Conservation (phyloP, 2,888 invertebrate species). For the Drosophila paramelanica region DNA sequence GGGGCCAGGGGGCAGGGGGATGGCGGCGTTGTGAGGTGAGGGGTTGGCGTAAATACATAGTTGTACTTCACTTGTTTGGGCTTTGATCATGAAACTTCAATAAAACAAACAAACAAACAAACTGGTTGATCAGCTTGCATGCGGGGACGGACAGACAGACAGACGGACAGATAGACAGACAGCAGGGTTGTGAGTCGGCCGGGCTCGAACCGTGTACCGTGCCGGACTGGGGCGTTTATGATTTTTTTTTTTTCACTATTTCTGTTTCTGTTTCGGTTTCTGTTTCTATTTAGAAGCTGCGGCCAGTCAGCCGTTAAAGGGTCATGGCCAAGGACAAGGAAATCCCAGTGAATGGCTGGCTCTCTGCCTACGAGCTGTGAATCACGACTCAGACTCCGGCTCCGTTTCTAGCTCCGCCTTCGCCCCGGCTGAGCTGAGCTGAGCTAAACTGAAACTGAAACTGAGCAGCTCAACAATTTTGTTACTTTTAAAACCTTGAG, state of each 20-base stretch:
- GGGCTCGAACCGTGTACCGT: conserved; percentile 8
- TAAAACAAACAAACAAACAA: conserved; percentile 67
- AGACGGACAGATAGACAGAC: no score
- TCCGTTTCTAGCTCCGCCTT: conserved; percentile 35
- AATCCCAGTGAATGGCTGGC: conserved; percentile 78
- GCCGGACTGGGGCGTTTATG: conserved; percentile 19
- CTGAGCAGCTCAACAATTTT: conserved; percentile 59
- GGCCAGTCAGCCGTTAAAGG: conserved; percentile 73
- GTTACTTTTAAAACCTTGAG: conserved; percentile 80
- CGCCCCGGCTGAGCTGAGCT: not conserved
- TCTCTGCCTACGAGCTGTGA: conserved; percentile 49
- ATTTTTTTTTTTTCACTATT: not conserved
- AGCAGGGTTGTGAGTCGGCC: conserved; percentile 15
- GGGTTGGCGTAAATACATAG: conserved; percentile 23
- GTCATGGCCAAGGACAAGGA: conserved; percentile 82
- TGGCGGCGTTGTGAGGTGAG: not conserved
- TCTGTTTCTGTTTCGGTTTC: conserved; percentile 6
- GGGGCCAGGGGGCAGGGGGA: not conserved
- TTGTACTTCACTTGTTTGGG: conserved; percentile 57
- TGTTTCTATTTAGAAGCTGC: conserved; percentile 40
- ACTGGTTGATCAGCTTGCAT: conserved; percentile 62
- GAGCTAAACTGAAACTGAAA: no score
- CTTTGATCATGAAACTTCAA: conserved; percentile 79
- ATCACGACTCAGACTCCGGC: conserved; percentile 46
- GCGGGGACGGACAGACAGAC: conserved; percentile 2